These are phyloP conservation scores for Bothrops jararaca DNA, from an alignment of 2,113 vertebrate species.

Conservation along the genomic window DNA sequence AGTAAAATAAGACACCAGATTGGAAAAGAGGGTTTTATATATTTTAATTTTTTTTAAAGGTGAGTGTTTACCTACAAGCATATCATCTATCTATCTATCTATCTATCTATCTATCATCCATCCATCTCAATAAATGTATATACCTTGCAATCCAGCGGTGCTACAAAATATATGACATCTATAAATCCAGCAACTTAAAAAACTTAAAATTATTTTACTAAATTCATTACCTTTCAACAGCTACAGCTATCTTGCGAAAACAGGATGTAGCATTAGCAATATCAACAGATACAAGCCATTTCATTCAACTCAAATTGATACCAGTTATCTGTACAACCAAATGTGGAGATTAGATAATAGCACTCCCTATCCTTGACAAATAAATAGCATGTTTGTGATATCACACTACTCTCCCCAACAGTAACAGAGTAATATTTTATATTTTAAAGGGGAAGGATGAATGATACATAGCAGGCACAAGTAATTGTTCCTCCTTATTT, in stretches of 20 bases:
- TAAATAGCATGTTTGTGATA: not conserved
- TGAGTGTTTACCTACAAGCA: not conserved
- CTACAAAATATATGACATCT: not conserved
- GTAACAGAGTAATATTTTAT: not conserved
- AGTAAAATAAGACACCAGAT: not conserved
- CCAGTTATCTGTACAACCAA: not conserved
- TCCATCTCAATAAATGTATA: not conserved
- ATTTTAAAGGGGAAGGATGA: not conserved
- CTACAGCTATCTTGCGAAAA: not conserved
- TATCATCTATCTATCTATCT: not conserved
- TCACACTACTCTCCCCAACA: not conserved
- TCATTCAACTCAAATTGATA: not conserved
- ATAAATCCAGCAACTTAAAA: not conserved
- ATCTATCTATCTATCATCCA: not conserved
- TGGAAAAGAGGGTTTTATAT: not conserved
- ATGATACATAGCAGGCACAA: rapidly evolving
- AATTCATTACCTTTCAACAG: not conserved
- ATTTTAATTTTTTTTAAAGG: not conserved
- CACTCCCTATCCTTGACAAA: not conserved
- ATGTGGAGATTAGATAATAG: not conserved
- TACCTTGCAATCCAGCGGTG: not conserved
- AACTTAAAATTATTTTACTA: not conserved
- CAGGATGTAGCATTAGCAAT: not conserved
- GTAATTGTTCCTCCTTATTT: not conserved
- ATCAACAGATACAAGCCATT: not conserved